phyloP scores from a whole-genome alignment of 1,140 invertebrate species.

The Philopotamus ludificatus region DNA sequence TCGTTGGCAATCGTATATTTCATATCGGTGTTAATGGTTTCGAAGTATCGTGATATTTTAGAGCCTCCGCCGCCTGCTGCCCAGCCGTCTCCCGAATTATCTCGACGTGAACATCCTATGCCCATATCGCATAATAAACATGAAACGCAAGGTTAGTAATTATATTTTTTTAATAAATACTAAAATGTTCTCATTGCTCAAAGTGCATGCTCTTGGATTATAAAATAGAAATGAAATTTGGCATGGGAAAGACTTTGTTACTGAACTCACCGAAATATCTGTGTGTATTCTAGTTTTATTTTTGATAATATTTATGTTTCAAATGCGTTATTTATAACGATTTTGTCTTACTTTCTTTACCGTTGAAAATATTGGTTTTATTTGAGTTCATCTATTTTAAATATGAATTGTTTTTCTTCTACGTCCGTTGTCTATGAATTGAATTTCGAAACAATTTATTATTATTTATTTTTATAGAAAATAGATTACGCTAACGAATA shows the following conservation, averaged over 20 bases:
- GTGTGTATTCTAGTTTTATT: neutral
- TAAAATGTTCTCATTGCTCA: neutral
- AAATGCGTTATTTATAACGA: neutral
- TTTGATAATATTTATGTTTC: constrained; percentile 3
- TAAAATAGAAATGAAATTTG: constrained; percentile 12
- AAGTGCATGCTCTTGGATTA: constrained; percentile 16
- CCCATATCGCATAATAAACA: constrained; percentile 45
- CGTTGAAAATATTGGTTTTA: too few species aligned
- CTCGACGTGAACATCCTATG: constrained; percentile 47
- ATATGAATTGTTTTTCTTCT: too few species aligned
- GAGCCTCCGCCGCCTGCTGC: constrained; percentile 77
- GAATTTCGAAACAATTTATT: too few species aligned
- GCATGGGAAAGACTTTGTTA: constrained; percentile 12
- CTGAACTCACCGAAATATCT: neutral
- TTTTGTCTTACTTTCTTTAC: neutral
- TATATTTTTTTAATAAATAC: neutral
- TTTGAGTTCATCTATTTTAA: too few species aligned
- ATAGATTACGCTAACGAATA: neutral
- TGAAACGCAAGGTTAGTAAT: constrained; percentile 36
- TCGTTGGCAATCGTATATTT: constrained; percentile 99
- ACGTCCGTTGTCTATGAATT: too few species aligned
- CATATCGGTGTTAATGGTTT: constrained; percentile 99
- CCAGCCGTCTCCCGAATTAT: constrained; percentile 55
- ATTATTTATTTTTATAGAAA: constrained; percentile 2
- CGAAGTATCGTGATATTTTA: constrained; percentile 97